phyloP scores from a whole-genome alignment of 23 tunicate species.

The Styela clava region DNA sequence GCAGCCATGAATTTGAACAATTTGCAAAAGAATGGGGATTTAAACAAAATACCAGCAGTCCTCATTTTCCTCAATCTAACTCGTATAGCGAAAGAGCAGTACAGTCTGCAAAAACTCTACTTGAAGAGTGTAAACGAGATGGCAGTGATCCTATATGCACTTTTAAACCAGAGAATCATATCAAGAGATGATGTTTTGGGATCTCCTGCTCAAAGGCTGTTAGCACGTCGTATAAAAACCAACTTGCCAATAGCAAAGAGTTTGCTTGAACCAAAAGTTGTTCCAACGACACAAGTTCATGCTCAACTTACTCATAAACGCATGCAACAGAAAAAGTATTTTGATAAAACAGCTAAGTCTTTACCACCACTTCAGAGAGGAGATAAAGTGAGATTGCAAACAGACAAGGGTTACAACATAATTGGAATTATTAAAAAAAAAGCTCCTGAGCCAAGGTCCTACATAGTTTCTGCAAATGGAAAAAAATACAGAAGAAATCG shows the following conservation, averaged over 20 bases:
- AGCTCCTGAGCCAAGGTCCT: no score
- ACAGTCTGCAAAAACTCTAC: background rate
- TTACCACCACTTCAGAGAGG: slow-evolving; percentile 3
- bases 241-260: background rate
- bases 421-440: no score
- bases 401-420: no score
- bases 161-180: background rate
- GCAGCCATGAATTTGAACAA: background rate
- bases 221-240: slow-evolving; percentile 1
- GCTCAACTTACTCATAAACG: background rate
- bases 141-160: background rate
- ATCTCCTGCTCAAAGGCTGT: background rate
- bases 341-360: background rate
- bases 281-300: slow-evolving; percentile 5
- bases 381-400: slow-evolving; percentile 26
- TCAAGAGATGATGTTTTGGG: background rate
- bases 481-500: no score
- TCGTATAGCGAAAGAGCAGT: background rate
- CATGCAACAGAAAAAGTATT: slow-evolving; percentile 1
- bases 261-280: slow-evolving; percentile 17
- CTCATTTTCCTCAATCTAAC: background rate
- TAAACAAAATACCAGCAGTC: background rate
- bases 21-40: background rate
- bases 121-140: background rate
- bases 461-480: no score